Evolutionary conservation across 2,888 invertebrate species (phyloP).

Genomic region (Aphodius granarius): DNA sequence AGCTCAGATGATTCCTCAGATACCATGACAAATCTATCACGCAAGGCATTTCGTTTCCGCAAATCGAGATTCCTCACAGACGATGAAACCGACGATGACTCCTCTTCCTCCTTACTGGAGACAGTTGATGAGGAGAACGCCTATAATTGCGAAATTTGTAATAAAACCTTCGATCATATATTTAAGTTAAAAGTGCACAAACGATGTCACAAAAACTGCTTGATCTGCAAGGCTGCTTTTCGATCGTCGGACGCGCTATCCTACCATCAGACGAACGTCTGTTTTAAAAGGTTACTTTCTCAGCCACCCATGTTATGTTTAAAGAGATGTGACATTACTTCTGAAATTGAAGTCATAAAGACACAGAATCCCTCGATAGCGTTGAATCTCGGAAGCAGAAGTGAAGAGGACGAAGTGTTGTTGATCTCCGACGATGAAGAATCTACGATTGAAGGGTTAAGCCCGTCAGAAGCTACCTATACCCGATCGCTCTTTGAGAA

Average conservation of each 20-base stretch:
- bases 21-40: no score
- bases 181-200: constrained; percentile 4
- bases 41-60: no score
- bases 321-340: background rate
- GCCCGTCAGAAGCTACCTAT: no score
- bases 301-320: constrained; percentile 16
- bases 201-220: constrained; percentile 15
- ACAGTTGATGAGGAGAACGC: constrained; percentile 15
- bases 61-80: background rate
- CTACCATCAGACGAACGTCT: constrained; percentile 13
- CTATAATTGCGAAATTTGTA: constrained; percentile 5
- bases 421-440: constrained; percentile 22
- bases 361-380: background rate
- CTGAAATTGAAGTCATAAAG: background rate
- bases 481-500: no score
- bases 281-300: constrained; percentile 9
- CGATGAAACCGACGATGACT: background rate
- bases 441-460: no score
- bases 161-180: constrained; percentile 11
- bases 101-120: background rate
- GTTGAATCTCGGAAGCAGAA: background rate
- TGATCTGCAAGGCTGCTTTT: constrained; percentile 18
- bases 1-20: no score
- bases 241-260: background rate
- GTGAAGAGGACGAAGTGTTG: background rate